Percentiles rank a stretch among this genome's conserved stretches.
These are phyloP conservation scores for Rattus rattus DNA, from an alignment of 2,113 vertebrate species.

Conservation along the genomic window DNA sequence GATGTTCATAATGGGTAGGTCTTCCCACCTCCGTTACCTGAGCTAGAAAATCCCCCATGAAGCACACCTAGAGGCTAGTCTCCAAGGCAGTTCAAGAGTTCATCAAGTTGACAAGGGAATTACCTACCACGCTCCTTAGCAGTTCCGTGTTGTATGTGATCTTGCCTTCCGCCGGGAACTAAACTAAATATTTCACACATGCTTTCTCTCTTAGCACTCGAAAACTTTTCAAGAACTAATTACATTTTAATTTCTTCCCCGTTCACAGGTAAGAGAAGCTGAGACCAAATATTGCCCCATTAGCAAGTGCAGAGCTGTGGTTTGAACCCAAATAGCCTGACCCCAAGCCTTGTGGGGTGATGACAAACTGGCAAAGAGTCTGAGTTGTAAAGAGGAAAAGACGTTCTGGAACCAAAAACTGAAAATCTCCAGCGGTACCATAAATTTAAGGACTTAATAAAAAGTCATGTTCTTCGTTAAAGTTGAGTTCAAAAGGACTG, in stretches of 20 bases:
- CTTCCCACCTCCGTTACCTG: not conserved
- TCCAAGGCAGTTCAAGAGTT: not conserved
- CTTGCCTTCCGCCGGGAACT: not conserved
- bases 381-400: conserved; percentile 16
- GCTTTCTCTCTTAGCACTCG: not conserved
- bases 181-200: not conserved
- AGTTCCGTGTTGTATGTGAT: not conserved
- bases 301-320: not conserved
- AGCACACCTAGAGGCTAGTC: not conserved
- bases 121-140: not conserved
- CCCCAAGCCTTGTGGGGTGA: not conserved
- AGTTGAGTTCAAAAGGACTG: not conserved
- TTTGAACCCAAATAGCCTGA: not conserved
- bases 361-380: not conserved
- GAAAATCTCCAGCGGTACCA: conserved; percentile 4
- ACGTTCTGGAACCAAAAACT: not conserved
- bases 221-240: not conserved
- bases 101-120: not conserved
- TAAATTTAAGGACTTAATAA: conserved; percentile 64
- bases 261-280: not conserved
- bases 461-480: conserved; percentile 76
- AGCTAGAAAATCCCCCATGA: not conserved
- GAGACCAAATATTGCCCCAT: not conserved
- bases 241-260: not conserved
- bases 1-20: not conserved